Evolutionary conservation across 2,113 vertebrate genomes (phyloP).

Genomic region (Hylia prasina): DNA sequence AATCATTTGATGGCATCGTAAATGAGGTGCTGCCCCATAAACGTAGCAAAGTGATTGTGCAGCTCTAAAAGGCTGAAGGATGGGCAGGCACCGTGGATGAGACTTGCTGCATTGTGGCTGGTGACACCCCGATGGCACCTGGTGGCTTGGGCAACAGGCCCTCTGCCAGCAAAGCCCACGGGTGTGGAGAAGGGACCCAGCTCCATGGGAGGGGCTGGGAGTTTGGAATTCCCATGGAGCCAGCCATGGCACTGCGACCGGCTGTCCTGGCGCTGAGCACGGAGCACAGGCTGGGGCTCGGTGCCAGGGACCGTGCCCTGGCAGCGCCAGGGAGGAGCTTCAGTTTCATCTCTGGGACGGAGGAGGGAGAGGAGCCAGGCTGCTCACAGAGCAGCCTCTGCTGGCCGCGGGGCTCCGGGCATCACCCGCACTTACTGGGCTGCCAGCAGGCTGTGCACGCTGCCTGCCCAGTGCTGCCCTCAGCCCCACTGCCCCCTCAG

Average conservation of each 20-base stretch:
- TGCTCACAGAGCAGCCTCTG: not conserved
- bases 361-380: not conserved
- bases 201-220: not conserved
- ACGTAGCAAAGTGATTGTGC: not conserved
- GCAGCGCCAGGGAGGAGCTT: not conserved
- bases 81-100: not conserved
- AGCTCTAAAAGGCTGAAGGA: not conserved
- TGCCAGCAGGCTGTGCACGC: not conserved
- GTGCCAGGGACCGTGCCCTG: not conserved
- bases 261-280: not conserved
- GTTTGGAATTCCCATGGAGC: not conserved
- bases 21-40: conserved; percentile 4
- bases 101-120: rapidly evolving
- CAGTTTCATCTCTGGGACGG: not conserved
- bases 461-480: not conserved
- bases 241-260: rapidly evolving
- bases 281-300: not conserved
- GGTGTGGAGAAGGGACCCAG: not conserved
- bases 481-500: not conserved
- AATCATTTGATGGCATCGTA: not conserved
- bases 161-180: not conserved
- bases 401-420: not conserved
- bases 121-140: not conserved
- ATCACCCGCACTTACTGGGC: rapidly evolving
- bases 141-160: not conserved